Evolutionary conservation across 2,113 vertebrate genomes (phyloP).

Genomic region (Phoenicopterus ruber): DNA sequence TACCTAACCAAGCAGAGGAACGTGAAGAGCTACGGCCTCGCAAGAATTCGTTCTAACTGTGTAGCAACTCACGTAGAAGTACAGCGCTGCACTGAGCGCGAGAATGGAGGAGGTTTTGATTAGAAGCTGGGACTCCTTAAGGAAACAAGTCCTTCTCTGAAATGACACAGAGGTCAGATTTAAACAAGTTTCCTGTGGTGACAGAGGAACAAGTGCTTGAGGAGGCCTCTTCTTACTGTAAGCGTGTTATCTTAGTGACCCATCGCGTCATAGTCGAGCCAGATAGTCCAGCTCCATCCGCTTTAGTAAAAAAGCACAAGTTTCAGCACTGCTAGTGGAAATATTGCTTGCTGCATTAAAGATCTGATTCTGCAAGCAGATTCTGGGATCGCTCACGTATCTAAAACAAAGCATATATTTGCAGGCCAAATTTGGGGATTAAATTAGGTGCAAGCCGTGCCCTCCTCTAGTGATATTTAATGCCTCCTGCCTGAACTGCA

Average conservation of each 20-base stretch:
- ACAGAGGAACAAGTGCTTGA: neutral
- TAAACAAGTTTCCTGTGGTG: neutral
- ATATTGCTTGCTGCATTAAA: neutral
- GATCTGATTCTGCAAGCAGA: neutral
- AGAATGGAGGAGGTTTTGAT: neutral
- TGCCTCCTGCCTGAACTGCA: neutral
- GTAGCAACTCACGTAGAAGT: neutral
- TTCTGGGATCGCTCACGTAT: rapidly evolving
- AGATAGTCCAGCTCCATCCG: neutral
- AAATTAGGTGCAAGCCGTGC: neutral
- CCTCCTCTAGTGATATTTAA: neutral
- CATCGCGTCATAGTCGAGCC: rapidly evolving
- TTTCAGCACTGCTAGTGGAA: neutral
- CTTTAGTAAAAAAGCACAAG: too few species aligned
- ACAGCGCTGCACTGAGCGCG: rapidly evolving
- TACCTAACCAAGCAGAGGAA: neutral
- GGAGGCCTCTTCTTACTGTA: neutral
- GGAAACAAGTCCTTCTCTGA: neutral
- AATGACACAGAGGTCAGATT: neutral
- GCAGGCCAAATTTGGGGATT: neutral
- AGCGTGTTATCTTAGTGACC: neutral
- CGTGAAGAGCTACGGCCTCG: rapidly evolving
- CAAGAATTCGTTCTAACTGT: neutral
- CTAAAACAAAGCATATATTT: neutral
- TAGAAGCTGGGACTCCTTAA: neutral